These are phyloP conservation scores for Prenolepis imparis DNA, from an alignment of 2,888 invertebrate species.

Conservation along the genomic window DNA sequence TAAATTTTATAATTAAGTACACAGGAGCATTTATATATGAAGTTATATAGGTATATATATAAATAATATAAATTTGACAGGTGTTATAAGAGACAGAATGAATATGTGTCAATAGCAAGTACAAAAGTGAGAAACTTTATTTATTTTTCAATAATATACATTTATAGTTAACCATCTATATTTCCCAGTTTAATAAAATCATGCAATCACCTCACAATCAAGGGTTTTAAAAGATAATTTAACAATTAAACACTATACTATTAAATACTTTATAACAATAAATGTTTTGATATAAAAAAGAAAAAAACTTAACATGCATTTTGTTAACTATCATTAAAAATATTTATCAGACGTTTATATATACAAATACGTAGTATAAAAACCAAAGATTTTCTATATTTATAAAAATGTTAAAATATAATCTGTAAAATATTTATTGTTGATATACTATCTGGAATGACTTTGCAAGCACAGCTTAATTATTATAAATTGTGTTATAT, in stretches of 20 bases:
- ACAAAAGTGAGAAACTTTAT: constrained; percentile 79
- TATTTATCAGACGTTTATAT: constrained; percentile 26
- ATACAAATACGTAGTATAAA: constrained; percentile 24
- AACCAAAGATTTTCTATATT: constrained; percentile 4
- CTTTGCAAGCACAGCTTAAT: not conserved
- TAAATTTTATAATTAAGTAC: constrained; percentile 21
- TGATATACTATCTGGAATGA: constrained; percentile 39
- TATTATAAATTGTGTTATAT: constrained; percentile 16
- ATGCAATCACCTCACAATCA: constrained; percentile 54
- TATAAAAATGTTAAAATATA: constrained; percentile 13
- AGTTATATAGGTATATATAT: not conserved
- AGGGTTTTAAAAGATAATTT: constrained; percentile 35
- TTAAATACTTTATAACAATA: constrained; percentile 37
- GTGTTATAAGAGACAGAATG: constrained; percentile 17
- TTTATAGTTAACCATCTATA: constrained; percentile 55
- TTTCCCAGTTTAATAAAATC: constrained; percentile 48
- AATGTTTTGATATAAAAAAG: constrained; percentile 37
- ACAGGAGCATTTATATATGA: not conserved
- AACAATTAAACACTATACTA: constrained; percentile 17
- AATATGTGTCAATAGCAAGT: constrained; percentile 73
- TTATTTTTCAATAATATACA: constrained; percentile 77
- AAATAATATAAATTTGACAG: constrained; percentile 6
- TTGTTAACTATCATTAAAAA: constrained; percentile 17
- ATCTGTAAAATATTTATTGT: constrained; percentile 35
- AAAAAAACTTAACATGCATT: constrained; percentile 18